phyloP scores from a whole-genome alignment of 2,113 vertebrate species.

The Chaetorhynchus papuensis region DNA sequence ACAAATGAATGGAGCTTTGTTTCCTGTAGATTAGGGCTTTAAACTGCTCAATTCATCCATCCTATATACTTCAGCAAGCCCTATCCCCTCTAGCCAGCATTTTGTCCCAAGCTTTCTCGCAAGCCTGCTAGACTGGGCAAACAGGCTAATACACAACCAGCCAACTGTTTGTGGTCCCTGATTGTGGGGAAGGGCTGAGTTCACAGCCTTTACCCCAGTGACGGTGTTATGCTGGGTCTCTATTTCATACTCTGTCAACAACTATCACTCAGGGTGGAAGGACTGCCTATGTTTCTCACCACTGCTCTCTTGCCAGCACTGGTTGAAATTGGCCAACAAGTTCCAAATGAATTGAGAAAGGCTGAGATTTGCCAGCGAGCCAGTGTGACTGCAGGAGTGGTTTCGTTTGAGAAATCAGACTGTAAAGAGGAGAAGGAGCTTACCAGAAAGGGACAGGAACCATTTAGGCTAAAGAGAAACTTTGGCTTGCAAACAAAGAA shows the following conservation, averaged over 20 bases:
- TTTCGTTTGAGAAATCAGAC: neutral
- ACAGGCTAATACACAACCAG: neutral
- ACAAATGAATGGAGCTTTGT: neutral
- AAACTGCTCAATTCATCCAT: neutral
- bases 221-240: neutral
- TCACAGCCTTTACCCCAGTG: neutral
- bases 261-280: neutral
- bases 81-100: neutral
- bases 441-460: neutral
- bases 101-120: neutral
- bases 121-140: neutral
- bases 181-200: neutral
- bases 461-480: neutral
- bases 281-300: neutral
- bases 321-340: neutral
- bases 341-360: neutral
- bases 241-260: neutral
- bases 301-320: neutral
- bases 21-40: neutral
- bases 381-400: neutral
- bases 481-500: neutral
- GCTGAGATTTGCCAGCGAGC: neutral
- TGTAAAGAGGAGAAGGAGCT: neutral
- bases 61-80: neutral
- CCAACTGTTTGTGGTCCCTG: neutral